Evolutionary conservation across 2,797 vertebrate genomes (phyloP).

Genomic region (Acipenser transmontanus): DNA sequence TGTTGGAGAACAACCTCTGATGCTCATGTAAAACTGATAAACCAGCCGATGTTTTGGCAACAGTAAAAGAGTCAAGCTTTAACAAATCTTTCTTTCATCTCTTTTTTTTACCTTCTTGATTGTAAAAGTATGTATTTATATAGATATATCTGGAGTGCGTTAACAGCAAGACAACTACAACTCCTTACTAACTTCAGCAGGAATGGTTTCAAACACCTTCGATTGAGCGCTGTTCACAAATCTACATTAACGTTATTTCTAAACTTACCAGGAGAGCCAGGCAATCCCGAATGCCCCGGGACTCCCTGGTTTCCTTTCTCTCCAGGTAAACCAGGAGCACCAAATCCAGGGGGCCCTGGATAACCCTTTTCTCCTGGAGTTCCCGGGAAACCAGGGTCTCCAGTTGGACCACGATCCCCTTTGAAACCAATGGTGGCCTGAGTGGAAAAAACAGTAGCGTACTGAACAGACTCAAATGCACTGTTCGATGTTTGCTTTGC

Average conservation of each 20-base stretch:
- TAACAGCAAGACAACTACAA: too few species aligned
- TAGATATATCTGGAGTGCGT: too few species aligned
- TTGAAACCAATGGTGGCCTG: slow-evolving; percentile 81
- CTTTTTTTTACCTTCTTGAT: slow-evolving; percentile 24
- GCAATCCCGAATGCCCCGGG: slow-evolving; percentile 68
- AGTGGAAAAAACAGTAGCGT: slow-evolving; percentile 19
- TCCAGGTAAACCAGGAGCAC: slow-evolving; percentile 66
- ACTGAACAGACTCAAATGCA: too few species aligned
- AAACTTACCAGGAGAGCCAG: slow-evolving; percentile 72
- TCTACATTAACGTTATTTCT: neutral
- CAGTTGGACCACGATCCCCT: slow-evolving; percentile 80
- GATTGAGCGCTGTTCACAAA: too few species aligned
- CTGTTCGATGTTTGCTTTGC: too few species aligned
- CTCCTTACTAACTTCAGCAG: too few species aligned
- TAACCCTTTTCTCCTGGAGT: slow-evolving; percentile 76
- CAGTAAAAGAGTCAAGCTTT: too few species aligned
- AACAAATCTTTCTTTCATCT: slow-evolving; percentile 29
- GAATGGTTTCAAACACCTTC: too few species aligned
- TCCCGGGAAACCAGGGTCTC: slow-evolving; percentile 69
- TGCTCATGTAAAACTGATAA: too few species aligned
- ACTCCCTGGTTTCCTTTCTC: slow-evolving; percentile 83
- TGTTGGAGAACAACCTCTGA: too few species aligned
- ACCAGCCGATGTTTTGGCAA: too few species aligned
- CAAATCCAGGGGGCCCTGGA: slow-evolving; percentile 73
- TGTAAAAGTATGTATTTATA: too few species aligned